These are phyloP conservation scores for Lithobates sylvaticus DNA, from an alignment of 2,797 vertebrate species.

Conservation along the genomic window DNA sequence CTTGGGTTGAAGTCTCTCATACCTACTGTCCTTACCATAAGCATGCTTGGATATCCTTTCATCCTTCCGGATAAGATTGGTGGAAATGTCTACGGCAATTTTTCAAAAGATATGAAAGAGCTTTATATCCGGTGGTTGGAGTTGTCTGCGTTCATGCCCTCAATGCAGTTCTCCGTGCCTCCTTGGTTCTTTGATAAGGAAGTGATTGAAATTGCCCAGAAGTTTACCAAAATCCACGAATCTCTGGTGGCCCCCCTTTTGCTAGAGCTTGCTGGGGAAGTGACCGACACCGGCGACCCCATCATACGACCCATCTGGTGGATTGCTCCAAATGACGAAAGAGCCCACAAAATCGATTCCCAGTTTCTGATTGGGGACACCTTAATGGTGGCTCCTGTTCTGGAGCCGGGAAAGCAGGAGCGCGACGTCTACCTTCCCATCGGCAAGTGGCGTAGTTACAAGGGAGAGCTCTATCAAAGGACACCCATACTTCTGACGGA, in stretches of 20 bases:
- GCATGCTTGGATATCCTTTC: slow-evolving; percentile 91
- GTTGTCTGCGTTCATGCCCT: slow-evolving; percentile 94
- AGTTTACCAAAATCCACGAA: slow-evolving; percentile 88
- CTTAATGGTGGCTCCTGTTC: slow-evolving; percentile 93
- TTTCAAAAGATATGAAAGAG: slow-evolving; percentile 85
- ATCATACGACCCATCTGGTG: slow-evolving; percentile 98
- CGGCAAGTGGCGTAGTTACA: slow-evolving; percentile 93
- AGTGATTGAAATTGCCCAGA: slow-evolving; percentile 90
- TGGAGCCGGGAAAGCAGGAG: slow-evolving; percentile 93
- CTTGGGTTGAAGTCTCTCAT: slow-evolving; percentile 94
- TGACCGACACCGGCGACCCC: slow-evolving; percentile 89
- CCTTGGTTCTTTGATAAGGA: slow-evolving; percentile 93
- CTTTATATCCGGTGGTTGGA: slow-evolving; percentile 97
- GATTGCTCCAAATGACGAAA: slow-evolving; percentile 90
- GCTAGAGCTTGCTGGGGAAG: slow-evolving; percentile 89
- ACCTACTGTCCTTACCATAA: slow-evolving; percentile 88
- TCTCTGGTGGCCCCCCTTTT: slow-evolving; percentile 90
- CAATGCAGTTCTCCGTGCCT: slow-evolving; percentile 96
- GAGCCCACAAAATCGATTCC: slow-evolving; percentile 90
- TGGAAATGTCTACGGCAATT: slow-evolving; percentile 83
- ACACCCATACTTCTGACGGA: slow-evolving; percentile 88
- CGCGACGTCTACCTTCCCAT: slow-evolving; percentile 93
- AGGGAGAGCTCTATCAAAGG: slow-evolving; percentile 91
- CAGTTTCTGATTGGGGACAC: slow-evolving; percentile 97
- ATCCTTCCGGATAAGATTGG: slow-evolving; percentile 92